Base-by-base conservation (phyloP, 2,797 vertebrate genomes). In the Fundulus diaphanus region DNA sequence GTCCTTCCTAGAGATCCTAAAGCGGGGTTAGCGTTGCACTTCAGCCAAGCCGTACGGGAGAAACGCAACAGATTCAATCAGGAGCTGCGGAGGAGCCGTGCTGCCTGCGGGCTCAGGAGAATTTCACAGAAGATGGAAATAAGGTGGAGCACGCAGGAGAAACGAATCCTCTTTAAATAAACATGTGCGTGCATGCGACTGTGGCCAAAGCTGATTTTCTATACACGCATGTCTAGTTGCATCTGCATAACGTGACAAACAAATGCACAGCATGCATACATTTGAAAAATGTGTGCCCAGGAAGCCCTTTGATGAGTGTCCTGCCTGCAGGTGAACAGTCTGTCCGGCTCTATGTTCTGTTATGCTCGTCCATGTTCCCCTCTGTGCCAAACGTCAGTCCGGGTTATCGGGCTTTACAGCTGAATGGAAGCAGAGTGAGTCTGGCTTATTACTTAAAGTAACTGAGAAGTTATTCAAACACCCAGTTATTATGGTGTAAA, bases 31-130 rank as follows among this genome's bases (percentile, higher is more conserved):
- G 89, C 94, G 94, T 97, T 96, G 91, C 85, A 90, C 95, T 96
- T 97, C 96, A 98, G 98, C 96, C 93, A 92, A 96, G 96, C 93
- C n/a, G n/a, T 96, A 97, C 98, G 97, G 96, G 97, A 98, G n/a
- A n/a, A n/a, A n/a, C n/a, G n/a, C n/a, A n/a, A n/a, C 87, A 93
- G 95, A 44, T 66, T 97, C 95, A 96, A 94, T 95, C 96, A 97
- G 97, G 96, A 98, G 96, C 90, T 85, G 54, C 80, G 37, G 73
- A 12, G 18, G 71, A 79, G 85, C 95, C 93, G 90, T 90, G 94
- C 94, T 89, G 89, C 92, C 95, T 94, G 82, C 88, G 85, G 82
- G 87, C 88, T 89, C 77, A 81, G 81, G 82, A 85, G 90, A 91
- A 90, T 92, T 88, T 77, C 42, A 76, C 70, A 66, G 81, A 87